Percentiles rank a stretch among this genome's conserved stretches.
Evolutionary conservation across 2,797 vertebrate genomes (phyloP).

Genomic region (Muscicapa comitata): DNA sequence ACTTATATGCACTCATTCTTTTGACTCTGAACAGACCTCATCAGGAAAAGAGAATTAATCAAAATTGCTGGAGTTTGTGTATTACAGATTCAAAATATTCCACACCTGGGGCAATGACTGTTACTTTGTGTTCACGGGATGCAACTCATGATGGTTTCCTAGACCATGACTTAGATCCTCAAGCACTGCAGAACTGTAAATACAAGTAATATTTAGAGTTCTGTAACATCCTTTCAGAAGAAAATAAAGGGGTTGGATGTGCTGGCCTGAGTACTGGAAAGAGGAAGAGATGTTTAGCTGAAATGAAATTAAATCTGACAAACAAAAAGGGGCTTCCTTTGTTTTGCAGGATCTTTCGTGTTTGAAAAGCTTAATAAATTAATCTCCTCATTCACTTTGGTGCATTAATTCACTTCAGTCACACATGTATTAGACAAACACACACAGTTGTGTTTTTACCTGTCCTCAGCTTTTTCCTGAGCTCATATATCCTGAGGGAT

Average conservation of each 20-base stretch:
- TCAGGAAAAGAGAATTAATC: not conserved
- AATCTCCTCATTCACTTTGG: not conserved
- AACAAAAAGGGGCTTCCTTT: not conserved
- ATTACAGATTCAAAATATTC: not conserved
- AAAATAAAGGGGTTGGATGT: not conserved
- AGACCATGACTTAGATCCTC: not conserved
- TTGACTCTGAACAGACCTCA: not conserved
- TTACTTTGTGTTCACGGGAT: not conserved
- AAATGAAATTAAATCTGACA: not conserved
- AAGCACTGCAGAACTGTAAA: not conserved
- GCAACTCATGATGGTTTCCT: not conserved
- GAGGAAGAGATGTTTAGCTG: not conserved
- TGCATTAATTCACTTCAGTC: not conserved
- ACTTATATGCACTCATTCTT: not conserved
- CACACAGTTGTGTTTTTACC: not conserved
- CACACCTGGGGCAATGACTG: not conserved
- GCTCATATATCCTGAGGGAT: not conserved
- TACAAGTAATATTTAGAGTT: not conserved
- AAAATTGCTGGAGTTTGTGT: not conserved
- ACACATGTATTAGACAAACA: not conserved
- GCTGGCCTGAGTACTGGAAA: not conserved
- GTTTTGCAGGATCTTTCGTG: not conserved
- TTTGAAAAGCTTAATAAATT: not conserved
- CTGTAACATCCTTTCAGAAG: not conserved
- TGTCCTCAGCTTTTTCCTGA: not conserved